Conservation (phyloP, 2,113 vertebrate genomes). For the Caretta caretta region DNA sequence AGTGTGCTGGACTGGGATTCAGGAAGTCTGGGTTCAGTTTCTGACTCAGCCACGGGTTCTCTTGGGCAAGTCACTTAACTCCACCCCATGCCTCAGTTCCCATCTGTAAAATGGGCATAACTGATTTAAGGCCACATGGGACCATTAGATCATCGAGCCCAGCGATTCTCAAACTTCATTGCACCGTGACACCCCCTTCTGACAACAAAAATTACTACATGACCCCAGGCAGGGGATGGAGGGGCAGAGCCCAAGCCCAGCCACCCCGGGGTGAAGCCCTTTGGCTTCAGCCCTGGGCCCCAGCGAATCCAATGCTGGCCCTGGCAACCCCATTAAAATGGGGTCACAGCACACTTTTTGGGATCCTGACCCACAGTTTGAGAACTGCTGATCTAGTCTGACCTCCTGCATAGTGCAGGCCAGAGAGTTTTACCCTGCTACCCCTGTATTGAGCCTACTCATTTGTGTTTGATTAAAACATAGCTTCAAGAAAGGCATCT, state of each 20-base stretch:
- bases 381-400: too few relatives aligned
- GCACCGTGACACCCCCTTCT: neutral
- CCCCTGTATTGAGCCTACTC: neutral
- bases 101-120: neutral
- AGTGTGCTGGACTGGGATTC: neutral
- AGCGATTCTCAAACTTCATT: neutral
- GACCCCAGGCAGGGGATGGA: too few relatives aligned
- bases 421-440: neutral
- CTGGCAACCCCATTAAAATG: too few relatives aligned
- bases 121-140: neutral
- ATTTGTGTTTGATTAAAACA: neutral
- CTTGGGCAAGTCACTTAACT: neutral
- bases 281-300: too few relatives aligned
- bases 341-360: too few relatives aligned
- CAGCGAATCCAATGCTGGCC: too few relatives aligned
- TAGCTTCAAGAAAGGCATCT: neutral
- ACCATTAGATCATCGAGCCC: neutral
- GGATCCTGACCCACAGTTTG: too few relatives aligned
- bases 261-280: too few relatives aligned
- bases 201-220: too few relatives aligned
- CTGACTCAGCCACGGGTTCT: neutral
- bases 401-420: too few relatives aligned
- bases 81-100: neutral
- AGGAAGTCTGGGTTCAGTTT: neutral
- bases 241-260: too few relatives aligned